Percentiles rank a stretch among this genome's conserved stretches.
These are phyloP conservation scores for Actenoides lindsayi DNA, from an alignment of 2,113 vertebrate species.

Conservation along the genomic window DNA sequence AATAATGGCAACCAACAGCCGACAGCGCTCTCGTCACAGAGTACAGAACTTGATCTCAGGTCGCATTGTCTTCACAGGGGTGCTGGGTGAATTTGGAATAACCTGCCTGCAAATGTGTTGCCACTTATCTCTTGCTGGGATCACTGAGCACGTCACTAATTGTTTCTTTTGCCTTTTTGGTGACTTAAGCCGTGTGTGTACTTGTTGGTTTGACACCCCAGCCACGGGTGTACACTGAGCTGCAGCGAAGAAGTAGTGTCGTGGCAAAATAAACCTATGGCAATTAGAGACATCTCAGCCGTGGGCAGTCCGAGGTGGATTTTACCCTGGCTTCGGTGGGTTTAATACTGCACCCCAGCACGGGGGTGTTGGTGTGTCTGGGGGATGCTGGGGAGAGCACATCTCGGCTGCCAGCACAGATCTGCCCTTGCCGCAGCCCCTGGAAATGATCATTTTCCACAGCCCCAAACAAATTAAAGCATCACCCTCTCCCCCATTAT, in stretches of 20 bases:
- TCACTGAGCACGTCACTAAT: background rate
- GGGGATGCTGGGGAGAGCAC: background rate
- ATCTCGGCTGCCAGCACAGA: background rate
- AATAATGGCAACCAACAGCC: background rate
- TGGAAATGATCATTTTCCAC: background rate
- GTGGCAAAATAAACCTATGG: background rate
- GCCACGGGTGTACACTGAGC: background rate
- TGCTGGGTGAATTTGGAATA: background rate
- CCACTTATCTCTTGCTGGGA: background rate
- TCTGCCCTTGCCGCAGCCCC: background rate
- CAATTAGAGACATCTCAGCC: background rate
- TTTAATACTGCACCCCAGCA: background rate
- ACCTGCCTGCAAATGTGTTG: background rate
- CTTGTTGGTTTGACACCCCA: background rate
- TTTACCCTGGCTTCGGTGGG: background rate
- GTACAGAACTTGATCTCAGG: rapidly evolving
- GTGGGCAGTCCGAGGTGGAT: background rate
- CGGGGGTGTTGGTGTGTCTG: background rate
- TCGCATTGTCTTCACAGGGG: background rate
- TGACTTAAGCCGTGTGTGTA: rapidly evolving
- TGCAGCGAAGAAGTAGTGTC: background rate
- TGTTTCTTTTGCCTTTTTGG: background rate
- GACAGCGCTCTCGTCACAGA: background rate
- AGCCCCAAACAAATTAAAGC: background rate
- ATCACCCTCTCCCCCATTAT: background rate